Evolutionary conservation across 2,797 vertebrate species (phyloP), one percentile per base, ranked within the genome.

Genomic region (Euphonia xanthogaster): DNA sequence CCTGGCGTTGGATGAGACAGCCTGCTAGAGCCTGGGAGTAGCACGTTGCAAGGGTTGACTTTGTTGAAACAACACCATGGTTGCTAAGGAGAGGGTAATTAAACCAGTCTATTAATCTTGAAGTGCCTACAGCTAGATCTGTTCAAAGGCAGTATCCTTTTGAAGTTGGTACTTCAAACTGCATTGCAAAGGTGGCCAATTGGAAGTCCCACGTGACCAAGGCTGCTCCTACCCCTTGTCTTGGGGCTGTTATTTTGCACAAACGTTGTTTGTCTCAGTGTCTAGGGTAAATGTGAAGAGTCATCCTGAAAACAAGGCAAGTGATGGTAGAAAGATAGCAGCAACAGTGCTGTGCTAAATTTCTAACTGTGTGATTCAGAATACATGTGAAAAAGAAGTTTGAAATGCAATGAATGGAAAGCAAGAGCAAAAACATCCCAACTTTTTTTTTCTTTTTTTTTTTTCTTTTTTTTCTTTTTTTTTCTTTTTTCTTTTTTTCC

Each of bases 41-140:
- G 79, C 33, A 35, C 15, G 0, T 72, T 62, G 25, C 8, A 30
- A 51, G 51, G 37, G 15, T 2, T 88, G 47, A 27, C 47, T 94
- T 60, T 72, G 62, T 77, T 83, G 76, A 88, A 91, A 77, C 48
- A 89, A 47, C 91, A 77, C 2, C 53, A 39, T 1, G 1, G 85
- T 88, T 88, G 76, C 90, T 93, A 90, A 47, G 87, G 44, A 93
- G 86, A 39, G 58, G 33, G 19, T 94, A 80, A 93, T 86, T 94
- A 95, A 94, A 63, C 33, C 19, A 57, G 66, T 42, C 73, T 70
- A 77, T 86, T 97, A 66, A 78, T 84, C 80, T 83, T 75, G 33
- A 86, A 86, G 37, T 55, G 90, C 92, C 93, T 81, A 86, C 73
- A 92, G 86, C 79, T 72, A 93, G 77, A 76, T 72, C 44, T 70